Conservation (phyloP, 1,140 invertebrate species). For the Oscheius sp. region DNA sequence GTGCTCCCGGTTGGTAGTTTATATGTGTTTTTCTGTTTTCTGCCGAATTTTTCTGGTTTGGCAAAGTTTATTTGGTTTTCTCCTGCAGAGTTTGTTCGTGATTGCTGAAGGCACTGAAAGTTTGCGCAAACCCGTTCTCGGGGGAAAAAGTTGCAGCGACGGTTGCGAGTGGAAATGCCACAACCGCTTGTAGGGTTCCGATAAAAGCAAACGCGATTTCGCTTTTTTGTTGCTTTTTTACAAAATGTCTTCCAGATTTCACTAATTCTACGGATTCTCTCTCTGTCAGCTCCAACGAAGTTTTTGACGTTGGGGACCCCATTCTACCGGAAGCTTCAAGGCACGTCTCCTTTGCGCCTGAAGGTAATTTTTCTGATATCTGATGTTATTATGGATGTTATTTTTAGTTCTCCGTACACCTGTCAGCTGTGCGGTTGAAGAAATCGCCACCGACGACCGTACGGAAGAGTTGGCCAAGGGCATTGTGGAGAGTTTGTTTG, state of each 20-base stretch:
- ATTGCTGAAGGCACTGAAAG: too few relatives aligned
- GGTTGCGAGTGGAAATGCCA: too few relatives aligned
- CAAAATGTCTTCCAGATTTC: neutral
- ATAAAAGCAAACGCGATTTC: too few relatives aligned
- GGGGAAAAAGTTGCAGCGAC: too few relatives aligned
- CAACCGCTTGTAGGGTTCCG: too few relatives aligned
- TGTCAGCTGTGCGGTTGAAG: neutral
- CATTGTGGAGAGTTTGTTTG: neutral
- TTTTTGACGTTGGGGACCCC: neutral
- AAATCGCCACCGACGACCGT: neutral
- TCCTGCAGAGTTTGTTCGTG: neutral
- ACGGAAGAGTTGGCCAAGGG: neutral
- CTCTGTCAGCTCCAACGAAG: neutral
- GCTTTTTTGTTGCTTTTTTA: neutral
- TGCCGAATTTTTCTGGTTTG: too few relatives aligned
- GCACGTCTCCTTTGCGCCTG: neutral
- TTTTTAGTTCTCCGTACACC: neutral
- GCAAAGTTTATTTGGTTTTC: too few relatives aligned
- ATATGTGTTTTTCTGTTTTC: too few relatives aligned
- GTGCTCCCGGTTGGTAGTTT: neutral
- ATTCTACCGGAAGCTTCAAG: neutral
- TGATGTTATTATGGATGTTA: neutral
- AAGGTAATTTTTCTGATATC: neutral
- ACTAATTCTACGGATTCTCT: neutral
- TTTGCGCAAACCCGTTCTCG: too few relatives aligned